Evolutionary conservation across 2,797 vertebrate genomes (phyloP).

Genomic region (Etheostoma perlongum): DNA sequence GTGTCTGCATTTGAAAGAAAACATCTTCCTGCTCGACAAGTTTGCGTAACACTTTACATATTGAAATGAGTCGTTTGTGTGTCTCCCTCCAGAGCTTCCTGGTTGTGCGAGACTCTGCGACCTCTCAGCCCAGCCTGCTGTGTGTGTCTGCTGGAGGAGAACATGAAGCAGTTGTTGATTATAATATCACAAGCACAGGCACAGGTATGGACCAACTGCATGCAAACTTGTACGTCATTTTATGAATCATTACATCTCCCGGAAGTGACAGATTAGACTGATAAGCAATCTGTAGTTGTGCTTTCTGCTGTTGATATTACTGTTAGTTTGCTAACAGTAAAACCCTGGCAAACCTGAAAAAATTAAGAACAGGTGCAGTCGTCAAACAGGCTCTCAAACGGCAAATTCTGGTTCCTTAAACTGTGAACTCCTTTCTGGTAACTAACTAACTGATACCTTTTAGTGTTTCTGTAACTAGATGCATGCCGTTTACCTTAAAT

Average conservation of each 20-base stretch:
- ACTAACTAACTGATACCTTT: background rate
- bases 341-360: background rate
- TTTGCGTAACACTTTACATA: background rate
- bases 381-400: background rate
- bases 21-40: conserved; percentile 22
- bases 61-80: conserved; percentile 57
- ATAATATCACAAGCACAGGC: conserved; percentile 64
- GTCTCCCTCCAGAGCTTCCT: conserved; percentile 83
- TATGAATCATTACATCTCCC: background rate
- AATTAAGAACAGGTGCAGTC: background rate
- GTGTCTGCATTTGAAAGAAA: background rate
- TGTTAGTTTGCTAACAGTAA: background rate
- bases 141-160: conserved; percentile 79
- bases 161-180: conserved; percentile 68
- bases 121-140: conserved; percentile 74
- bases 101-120: conserved; percentile 72
- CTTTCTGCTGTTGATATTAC: background rate
- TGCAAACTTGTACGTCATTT: background rate
- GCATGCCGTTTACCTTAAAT: background rate
- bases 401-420: conserved; percentile 20
- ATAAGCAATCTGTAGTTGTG: background rate
- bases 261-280: background rate
- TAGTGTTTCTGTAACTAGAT: background rate
- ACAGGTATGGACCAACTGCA: conserved; percentile 66
- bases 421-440: background rate